A percentile compares a stretch with the other conserved stretches of the same genome.
These are phyloP conservation scores for Gymnoscopelus braueri DNA, from an alignment of 2,797 vertebrate species.

Conservation along the genomic window DNA sequence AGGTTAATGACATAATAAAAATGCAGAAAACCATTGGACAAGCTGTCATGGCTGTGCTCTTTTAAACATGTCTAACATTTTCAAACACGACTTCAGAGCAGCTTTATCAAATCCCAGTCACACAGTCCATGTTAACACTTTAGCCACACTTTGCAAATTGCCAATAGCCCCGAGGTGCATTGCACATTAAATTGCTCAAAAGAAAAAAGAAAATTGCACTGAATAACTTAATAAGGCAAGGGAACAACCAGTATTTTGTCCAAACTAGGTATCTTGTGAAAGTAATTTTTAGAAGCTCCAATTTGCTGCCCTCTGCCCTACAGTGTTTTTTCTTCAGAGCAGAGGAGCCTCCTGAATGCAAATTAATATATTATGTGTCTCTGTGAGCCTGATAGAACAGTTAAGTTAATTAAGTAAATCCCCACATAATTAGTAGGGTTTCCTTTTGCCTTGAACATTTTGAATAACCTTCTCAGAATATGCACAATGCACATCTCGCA, in stretches of 20 bases:
- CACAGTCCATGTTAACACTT: background rate
- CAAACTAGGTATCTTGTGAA: constrained; percentile 28
- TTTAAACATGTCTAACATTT: constrained; percentile 14
- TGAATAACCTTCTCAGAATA: no score
- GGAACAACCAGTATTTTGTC: background rate
- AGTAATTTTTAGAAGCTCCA: constrained; percentile 36
- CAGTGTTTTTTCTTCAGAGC: constrained; percentile 8
- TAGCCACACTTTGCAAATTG: background rate
- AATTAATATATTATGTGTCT: constrained; percentile 34
- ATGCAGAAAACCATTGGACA: constrained; percentile 23
- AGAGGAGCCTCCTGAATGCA: constrained; percentile 26
- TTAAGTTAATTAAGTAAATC: background rate
- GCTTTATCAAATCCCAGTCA: background rate
- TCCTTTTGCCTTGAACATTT: no score
- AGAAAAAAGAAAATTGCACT: no score
- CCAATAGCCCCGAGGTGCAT: no score
- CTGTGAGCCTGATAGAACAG: constrained; percentile 33
- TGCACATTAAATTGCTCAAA: no score
- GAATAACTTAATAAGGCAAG: no score
- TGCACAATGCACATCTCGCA: no score
- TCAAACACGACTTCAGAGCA: background rate
- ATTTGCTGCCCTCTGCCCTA: constrained; percentile 14
- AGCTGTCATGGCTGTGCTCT: constrained; percentile 12
- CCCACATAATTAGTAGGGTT: background rate
- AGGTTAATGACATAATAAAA: constrained; percentile 23